A percentile compares a stretch with the other conserved stretches of the same genome.
These are phyloP conservation scores for Blera fallax DNA, from an alignment of 2,888 invertebrate species.

Conservation along the genomic window DNA sequence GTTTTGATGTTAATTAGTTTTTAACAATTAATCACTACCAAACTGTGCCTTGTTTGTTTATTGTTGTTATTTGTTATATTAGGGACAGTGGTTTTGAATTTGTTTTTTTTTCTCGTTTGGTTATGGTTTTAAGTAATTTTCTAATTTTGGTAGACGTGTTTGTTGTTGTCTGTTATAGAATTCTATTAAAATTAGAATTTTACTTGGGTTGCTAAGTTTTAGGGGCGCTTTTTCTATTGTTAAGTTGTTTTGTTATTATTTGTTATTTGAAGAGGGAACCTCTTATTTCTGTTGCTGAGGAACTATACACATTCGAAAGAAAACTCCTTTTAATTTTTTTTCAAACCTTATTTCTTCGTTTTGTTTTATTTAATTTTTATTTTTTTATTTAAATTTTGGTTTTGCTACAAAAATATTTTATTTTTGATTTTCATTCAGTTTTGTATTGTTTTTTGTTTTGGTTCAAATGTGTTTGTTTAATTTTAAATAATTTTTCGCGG, in stretches of 20 bases:
- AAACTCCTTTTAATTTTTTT: background rate
- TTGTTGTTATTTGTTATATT: slow-evolving; percentile 21
- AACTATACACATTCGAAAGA: too few species aligned
- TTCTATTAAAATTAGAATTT: slow-evolving; percentile 9
- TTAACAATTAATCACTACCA: slow-evolving; percentile 46
- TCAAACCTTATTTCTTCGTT: background rate
- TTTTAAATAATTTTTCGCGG: too few species aligned
- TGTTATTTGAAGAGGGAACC: background rate
- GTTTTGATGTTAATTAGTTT: slow-evolving; percentile 36
- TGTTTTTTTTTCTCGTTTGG: background rate
- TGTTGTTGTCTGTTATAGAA: slow-evolving; percentile 13
- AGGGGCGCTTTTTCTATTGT: slow-evolving; percentile 6
- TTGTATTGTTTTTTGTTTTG: too few species aligned
- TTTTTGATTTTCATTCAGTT: too few species aligned
- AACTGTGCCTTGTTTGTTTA: slow-evolving; percentile 69
- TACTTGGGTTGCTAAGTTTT: background rate
- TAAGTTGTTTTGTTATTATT: slow-evolving; percentile 5
- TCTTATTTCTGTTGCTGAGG: background rate
- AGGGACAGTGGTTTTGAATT: slow-evolving; percentile 68
- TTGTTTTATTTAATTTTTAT: slow-evolving; percentile 1
- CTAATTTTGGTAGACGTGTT: background rate
- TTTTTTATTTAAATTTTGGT: too few species aligned
- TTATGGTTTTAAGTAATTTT: slow-evolving; percentile 1
- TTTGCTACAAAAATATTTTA: too few species aligned
- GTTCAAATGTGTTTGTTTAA: too few species aligned